Percentiles rank a stretch among this genome's conserved stretches.
phyloP scores from a whole-genome alignment of 2,888 invertebrate genomes.

The Isotomurus palustris region DNA sequence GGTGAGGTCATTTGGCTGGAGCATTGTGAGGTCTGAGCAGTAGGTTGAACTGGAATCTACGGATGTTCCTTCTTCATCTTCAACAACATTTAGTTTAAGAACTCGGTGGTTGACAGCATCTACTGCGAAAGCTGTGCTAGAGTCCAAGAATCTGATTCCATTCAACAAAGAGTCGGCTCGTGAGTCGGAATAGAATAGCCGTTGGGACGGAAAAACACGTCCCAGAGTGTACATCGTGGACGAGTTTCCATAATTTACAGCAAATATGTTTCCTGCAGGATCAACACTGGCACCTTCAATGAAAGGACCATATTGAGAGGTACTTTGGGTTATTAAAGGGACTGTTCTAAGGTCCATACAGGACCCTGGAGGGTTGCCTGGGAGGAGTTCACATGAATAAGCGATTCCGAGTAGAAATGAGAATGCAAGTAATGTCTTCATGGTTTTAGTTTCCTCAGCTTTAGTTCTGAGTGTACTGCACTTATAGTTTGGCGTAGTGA shows the following conservation, averaged over 20 bases:
- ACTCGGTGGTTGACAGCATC: conserved; percentile 36
- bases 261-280: conserved; percentile 34
- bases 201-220: conserved; percentile 30
- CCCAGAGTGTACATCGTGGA: conserved; percentile 26
- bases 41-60: conserved; percentile 11
- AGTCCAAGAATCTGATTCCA: conserved; percentile 31
- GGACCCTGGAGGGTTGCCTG: conserved; percentile 16
- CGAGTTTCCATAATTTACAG: conserved; percentile 31
- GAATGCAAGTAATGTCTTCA: not conserved
- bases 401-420: not conserved
- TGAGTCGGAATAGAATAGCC: conserved; percentile 25
- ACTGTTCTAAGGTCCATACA: conserved; percentile 20
- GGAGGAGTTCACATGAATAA: conserved; percentile 16
- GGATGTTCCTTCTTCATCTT: conserved; percentile 3
- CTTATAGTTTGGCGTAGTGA: too few species aligned
- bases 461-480: too few species aligned
- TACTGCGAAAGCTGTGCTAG: conserved; percentile 21
- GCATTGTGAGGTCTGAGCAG: conserved; percentile 22
- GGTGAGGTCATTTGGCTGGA: conserved; percentile 38
- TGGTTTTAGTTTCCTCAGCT: too few species aligned
- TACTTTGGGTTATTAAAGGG: conserved; percentile 15
- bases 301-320: conserved; percentile 30
- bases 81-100: conserved; percentile 15
- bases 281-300: conserved; percentile 39
- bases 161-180: conserved; percentile 18